A percentile compares a stretch with the other conserved stretches of the same genome.
These are phyloP conservation scores for Thunnus maccoyii DNA, from an alignment of 2,113 vertebrate genomes.

Conservation along the genomic window DNA sequence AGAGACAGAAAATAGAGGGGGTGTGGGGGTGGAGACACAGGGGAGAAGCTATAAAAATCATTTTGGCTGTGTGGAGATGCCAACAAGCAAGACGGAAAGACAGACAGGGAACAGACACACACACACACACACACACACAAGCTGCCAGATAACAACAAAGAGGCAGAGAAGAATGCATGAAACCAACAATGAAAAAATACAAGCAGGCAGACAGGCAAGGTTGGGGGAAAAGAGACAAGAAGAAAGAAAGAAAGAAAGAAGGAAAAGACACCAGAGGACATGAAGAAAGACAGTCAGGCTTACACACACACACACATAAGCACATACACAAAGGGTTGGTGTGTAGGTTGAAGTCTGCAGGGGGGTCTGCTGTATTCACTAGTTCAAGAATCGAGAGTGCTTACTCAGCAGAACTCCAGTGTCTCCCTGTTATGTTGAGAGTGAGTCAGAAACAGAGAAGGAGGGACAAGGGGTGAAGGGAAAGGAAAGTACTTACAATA, in stretches of 20 bases:
- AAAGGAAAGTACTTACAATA: constrained; percentile 21
- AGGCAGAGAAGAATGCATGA: constrained; percentile 33
- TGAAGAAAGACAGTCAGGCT: constrained; percentile 28
- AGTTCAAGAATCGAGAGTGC: not conserved
- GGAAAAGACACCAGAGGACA: constrained; percentile 46
- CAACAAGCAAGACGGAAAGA: constrained; percentile 39
- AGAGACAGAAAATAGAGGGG: constrained; percentile 39
- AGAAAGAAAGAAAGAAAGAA: constrained; percentile 24
- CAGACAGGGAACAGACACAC: constrained; percentile 49
- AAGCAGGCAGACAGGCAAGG: constrained; percentile 10
- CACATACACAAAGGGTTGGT: constrained; percentile 49
- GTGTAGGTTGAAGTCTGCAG: constrained; percentile 50
- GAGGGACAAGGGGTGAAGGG: not conserved
- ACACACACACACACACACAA: constrained; percentile 40
- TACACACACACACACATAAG: constrained; percentile 27
- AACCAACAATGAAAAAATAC: constrained; percentile 37
- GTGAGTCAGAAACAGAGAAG: constrained; percentile 36
- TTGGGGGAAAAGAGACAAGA: not conserved
- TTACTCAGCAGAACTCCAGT: not conserved
- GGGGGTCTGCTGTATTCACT: constrained; percentile 24
- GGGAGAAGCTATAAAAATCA: constrained; percentile 71
- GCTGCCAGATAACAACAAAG: constrained; percentile 66
- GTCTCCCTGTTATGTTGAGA: constrained; percentile 11
- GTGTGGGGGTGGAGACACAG: constrained; percentile 45
- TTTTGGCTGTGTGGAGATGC: constrained; percentile 51